These are phyloP conservation scores for Propithecus perrieri DNA, from an alignment of 2,797 vertebrate species.

Conservation along the genomic window DNA sequence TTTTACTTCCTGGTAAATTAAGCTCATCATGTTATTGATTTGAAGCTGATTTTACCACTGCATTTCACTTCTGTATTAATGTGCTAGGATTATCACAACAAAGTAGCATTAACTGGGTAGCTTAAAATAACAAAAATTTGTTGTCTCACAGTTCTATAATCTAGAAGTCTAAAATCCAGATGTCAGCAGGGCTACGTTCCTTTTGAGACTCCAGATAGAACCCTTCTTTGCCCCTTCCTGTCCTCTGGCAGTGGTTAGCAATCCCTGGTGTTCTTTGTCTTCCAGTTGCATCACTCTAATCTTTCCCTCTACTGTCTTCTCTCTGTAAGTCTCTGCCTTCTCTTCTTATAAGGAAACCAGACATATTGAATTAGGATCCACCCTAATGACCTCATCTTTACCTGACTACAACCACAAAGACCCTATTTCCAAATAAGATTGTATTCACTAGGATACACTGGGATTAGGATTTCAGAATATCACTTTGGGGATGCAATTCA, in stretches of 20 bases:
- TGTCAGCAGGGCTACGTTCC: neutral
- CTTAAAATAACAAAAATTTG: neutral
- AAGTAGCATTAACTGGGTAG: neutral
- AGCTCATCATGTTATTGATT: neutral
- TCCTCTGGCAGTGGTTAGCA: rapidly evolving
- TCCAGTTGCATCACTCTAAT: neutral
- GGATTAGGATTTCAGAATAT: neutral
- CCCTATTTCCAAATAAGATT: neutral
- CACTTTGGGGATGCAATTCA: neutral
- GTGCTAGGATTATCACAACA: neutral
- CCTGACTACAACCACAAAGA: neutral
- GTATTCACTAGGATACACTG: neutral
- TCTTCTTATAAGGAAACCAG: neutral
- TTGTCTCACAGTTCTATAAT: neutral
- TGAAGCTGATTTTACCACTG: neutral
- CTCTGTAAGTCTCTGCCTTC: neutral
- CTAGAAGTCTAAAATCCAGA: neutral
- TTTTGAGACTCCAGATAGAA: neutral
- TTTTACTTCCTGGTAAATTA: neutral
- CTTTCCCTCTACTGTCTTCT: neutral
- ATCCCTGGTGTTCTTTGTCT: neutral
- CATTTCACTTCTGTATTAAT: neutral
- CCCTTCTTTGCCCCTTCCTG: neutral
- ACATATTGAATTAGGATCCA: neutral
- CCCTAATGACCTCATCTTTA: neutral